Evolutionary conservation across 2,113 vertebrate genomes (phyloP).

Genomic region (Ascaphus truei): DNA sequence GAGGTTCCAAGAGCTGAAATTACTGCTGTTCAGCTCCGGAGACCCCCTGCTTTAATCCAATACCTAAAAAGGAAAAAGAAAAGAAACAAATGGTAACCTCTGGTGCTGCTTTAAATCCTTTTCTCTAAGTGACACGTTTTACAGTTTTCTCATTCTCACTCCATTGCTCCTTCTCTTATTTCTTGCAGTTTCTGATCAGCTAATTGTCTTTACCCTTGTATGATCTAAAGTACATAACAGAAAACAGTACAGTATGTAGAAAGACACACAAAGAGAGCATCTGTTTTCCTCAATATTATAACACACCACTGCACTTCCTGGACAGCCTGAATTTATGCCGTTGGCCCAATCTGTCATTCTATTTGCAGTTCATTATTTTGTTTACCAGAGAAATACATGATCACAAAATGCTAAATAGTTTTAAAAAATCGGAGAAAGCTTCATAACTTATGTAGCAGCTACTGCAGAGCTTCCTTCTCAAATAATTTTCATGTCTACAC

Average conservation of each 20-base stretch:
- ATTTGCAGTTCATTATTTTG: slow-evolving; percentile 37
- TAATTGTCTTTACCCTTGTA: slow-evolving; percentile 42
- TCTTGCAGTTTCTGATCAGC: not conserved
- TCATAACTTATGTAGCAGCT: not conserved
- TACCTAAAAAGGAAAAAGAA: no score
- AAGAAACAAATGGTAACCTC: no score
- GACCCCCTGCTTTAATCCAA: no score
- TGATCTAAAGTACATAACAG: not conserved
- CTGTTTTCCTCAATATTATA: not conserved
- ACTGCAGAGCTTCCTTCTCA: not conserved
- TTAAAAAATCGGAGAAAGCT: not conserved
- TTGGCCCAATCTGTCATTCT: slow-evolving; percentile 46
- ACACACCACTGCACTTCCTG: slow-evolving; percentile 35
- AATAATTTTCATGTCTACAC: not conserved
- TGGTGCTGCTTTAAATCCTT: not conserved
- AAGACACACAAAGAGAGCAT: slow-evolving; percentile 1
- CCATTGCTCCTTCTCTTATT: not conserved
- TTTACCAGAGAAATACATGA: slow-evolving; percentile 39
- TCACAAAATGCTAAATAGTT: slow-evolving; percentile 38
- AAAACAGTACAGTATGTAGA: not conserved
- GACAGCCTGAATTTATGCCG: slow-evolving; percentile 44
- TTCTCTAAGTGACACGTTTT: not conserved
- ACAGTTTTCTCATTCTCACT: not conserved
- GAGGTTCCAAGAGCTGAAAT: no score
- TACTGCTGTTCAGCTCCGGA: no score